phyloP scores from a whole-genome alignment of 2,888 invertebrate species.

The Lycaena phlaeas region DNA sequence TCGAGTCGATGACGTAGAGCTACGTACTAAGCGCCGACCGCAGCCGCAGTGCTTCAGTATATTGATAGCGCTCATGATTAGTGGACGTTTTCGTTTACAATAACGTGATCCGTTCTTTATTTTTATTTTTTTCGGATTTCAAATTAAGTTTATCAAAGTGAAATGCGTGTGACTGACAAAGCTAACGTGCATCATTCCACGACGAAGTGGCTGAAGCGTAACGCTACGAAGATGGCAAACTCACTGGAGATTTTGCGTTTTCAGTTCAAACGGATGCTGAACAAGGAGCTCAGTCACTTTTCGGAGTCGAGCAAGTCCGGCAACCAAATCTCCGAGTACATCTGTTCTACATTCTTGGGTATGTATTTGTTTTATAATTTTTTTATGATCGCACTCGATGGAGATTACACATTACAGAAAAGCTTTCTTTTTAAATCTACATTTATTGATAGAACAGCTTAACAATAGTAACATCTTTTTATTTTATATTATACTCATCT shows the following conservation, averaged over 20 bases:
- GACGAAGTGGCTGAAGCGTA: conserved; percentile 50
- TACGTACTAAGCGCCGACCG: conserved; percentile 23
- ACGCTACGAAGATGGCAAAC: conserved; percentile 50
- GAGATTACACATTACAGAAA: too few relatives aligned
- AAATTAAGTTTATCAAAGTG: conserved; percentile 25
- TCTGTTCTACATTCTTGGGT: conserved; percentile 99
- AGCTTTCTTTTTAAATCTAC: too few relatives aligned
- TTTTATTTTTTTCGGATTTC: conserved; percentile 3
- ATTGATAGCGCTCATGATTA: conserved; percentile 46
- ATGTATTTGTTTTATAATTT: conserved; percentile 56
- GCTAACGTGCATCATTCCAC: conserved; percentile 48
- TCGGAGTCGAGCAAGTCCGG: conserved; percentile 99
- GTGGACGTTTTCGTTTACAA: conserved; percentile 34
- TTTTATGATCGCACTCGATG: too few relatives aligned
- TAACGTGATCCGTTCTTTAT: background rate
- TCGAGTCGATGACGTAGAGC: conserved; percentile 26
- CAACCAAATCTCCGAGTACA: conserved; percentile 99
- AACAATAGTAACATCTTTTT: too few relatives aligned
- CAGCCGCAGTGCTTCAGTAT: conserved; percentile 37
- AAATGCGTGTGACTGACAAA: conserved; percentile 65
- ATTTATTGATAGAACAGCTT: background rate
- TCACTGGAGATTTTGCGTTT: conserved; percentile 62
- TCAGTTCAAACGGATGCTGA: conserved; percentile 99
- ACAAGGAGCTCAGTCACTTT: conserved; percentile 99
- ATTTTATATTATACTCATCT: too few relatives aligned